Percentiles rank a stretch among this genome's conserved stretches.
These are phyloP conservation scores for Synodontis membranacea DNA, from an alignment of 2,113 vertebrate genomes.

Conservation along the genomic window DNA sequence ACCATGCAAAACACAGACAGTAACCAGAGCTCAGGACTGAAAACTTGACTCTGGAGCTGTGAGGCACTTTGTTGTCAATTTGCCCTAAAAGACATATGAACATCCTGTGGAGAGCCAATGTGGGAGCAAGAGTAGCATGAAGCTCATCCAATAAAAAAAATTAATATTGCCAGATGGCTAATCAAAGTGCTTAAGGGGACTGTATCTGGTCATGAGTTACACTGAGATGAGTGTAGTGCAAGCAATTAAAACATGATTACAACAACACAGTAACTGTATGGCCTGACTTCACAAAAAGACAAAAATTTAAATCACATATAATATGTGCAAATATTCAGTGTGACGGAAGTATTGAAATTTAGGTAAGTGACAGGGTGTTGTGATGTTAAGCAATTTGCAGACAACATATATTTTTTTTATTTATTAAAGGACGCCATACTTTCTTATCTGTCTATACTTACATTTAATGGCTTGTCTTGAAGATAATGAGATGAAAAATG, in stretches of 20 bases:
- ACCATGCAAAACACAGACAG: background rate
- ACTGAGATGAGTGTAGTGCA: background rate
- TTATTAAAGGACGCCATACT: background rate
- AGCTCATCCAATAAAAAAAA: background rate
- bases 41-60: background rate
- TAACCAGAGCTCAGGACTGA: background rate
- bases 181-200: background rate
- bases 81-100: background rate
- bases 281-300: too few relatives aligned
- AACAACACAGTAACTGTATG: background rate
- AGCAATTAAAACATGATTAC: background rate
- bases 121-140: background rate
- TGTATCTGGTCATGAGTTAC: background rate
- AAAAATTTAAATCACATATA: too few relatives aligned
- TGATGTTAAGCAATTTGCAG: background rate
- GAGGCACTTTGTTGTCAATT: background rate
- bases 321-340: background rate
- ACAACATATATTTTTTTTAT: background rate
- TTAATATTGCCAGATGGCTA: background rate
- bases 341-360: background rate
- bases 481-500: background rate
- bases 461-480: too few relatives aligned
- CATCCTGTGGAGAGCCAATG: background rate
- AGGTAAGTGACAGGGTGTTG: too few relatives aligned
- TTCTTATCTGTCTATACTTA: too few relatives aligned